Conservation (phyloP, 2,113 vertebrate genomes). For the Nothoprocta pentlandii region DNA sequence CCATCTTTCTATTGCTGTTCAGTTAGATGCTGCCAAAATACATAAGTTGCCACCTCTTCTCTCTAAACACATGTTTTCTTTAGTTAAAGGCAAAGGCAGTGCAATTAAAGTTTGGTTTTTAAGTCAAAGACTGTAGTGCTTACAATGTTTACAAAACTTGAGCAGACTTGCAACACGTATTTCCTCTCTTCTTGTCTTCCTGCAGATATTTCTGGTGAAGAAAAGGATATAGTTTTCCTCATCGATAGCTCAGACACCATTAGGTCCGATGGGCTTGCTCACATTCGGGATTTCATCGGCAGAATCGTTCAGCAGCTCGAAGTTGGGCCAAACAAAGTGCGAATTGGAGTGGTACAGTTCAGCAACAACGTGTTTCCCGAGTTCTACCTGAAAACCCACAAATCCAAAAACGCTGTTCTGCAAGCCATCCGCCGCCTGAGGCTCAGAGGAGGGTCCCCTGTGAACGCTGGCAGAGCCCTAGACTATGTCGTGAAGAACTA, state of each 20-base stretch:
- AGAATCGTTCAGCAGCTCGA: constrained; percentile 86
- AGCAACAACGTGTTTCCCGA: constrained; percentile 83
- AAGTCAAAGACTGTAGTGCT: not conserved
- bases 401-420: constrained; percentile 79
- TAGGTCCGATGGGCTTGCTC: constrained; percentile 75
- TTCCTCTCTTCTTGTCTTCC: not conserved
- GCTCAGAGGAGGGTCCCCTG: constrained; percentile 83
- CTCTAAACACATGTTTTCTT: not conserved
- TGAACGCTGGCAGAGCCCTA: constrained; percentile 87
- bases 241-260: constrained; percentile 90
- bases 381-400: constrained; percentile 87
- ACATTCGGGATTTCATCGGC: constrained; percentile 91
- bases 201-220: constrained; percentile 78
- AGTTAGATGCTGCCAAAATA: not conserved
- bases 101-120: not conserved
- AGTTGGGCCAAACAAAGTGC: constrained; percentile 85
- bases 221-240: constrained; percentile 92
- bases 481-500: constrained; percentile 84
- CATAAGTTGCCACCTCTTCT: not conserved
- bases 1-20: not conserved
- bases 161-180: not conserved
- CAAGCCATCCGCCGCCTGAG: constrained; percentile 86
- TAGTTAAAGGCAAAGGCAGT: not conserved
- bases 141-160: not conserved
- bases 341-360: constrained; percentile 89